A percentile compares a stretch with the other conserved stretches of the same genome.
Evolutionary conservation across 2,888 invertebrate genomes (phyloP).

Genomic region (Meiosimyza platycephala): DNA sequence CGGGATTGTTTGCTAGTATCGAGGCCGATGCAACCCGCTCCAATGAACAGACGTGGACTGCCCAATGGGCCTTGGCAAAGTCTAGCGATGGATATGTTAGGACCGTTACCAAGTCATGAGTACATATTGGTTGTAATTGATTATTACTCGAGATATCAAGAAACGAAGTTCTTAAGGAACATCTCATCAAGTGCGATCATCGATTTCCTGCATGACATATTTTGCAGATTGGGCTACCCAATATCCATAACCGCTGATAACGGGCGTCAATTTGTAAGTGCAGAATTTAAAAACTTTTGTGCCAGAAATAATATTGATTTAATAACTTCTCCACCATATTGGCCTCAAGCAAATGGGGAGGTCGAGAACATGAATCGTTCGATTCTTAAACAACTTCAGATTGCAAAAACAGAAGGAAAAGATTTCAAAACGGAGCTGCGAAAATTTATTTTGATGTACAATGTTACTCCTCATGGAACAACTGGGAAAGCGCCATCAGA

Average conservation of each 20-base stretch:
- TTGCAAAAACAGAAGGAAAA: conserved; percentile 20
- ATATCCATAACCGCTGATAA: conserved; percentile 38
- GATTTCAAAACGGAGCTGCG: conserved; percentile 36
- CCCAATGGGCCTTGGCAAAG: conserved; percentile 40
- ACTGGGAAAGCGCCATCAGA: no score
- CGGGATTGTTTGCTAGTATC: conserved; percentile 40
- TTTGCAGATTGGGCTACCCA: conserved; percentile 34
- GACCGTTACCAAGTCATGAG: conserved; percentile 38
- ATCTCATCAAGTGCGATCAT: conserved; percentile 33
- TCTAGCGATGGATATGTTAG: conserved; percentile 36
- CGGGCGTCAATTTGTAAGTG: conserved; percentile 31
- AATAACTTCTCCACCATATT: conserved; percentile 35
- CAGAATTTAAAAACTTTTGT: conserved; percentile 33
- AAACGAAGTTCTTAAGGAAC: conserved; percentile 29
- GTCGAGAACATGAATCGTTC: conserved; percentile 36
- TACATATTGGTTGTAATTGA: conserved; percentile 38
- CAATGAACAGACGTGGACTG: conserved; percentile 34
- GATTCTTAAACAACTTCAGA: conserved; percentile 31
- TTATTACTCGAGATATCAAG: conserved; percentile 38
- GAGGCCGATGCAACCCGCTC: conserved; percentile 23
- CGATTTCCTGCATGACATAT: conserved; percentile 33
- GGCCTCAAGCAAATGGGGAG: conserved; percentile 42
- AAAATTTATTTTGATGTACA: conserved; percentile 35
- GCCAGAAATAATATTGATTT: conserved; percentile 26
- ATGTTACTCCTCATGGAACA: no score